Evolutionary conservation across 2,113 vertebrate genomes (phyloP).

Genomic region (Otus sunia): DNA sequence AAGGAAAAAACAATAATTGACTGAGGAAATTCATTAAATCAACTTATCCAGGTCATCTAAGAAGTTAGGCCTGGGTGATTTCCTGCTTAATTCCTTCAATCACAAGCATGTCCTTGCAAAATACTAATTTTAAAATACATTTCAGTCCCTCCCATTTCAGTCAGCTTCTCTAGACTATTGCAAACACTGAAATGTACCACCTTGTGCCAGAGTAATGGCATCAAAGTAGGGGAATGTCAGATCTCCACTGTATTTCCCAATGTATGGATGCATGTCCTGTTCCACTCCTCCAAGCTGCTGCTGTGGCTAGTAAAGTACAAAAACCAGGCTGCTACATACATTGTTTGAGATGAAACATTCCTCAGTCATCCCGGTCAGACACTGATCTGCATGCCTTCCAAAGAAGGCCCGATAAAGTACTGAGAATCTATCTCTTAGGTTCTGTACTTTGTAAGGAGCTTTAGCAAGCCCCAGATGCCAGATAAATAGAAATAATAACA

Average conservation of each 20-base stretch:
- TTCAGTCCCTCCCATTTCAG: background rate
- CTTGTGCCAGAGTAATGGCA: background rate
- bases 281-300: background rate
- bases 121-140: background rate
- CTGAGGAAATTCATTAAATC: background rate
- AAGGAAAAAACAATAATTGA: background rate
- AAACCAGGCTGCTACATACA: background rate
- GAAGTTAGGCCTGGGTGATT: background rate
- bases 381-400: background rate
- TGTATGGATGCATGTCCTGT: background rate
- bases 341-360: background rate
- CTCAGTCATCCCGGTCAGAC: background rate
- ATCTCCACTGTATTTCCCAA: background rate
- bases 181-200: background rate
- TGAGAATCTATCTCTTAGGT: background rate
- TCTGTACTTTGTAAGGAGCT: background rate
- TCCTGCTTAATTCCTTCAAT: background rate
- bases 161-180: background rate
- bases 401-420: background rate
- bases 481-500: conserved; percentile 48
- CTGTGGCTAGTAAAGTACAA: background rate
- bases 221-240: background rate
- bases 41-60: background rate
- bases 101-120: background rate
- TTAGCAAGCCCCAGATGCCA: conserved; percentile 1